Base-by-base conservation (phyloP, 2,888 invertebrate species). In the Aleiodes testaceus region DNA sequence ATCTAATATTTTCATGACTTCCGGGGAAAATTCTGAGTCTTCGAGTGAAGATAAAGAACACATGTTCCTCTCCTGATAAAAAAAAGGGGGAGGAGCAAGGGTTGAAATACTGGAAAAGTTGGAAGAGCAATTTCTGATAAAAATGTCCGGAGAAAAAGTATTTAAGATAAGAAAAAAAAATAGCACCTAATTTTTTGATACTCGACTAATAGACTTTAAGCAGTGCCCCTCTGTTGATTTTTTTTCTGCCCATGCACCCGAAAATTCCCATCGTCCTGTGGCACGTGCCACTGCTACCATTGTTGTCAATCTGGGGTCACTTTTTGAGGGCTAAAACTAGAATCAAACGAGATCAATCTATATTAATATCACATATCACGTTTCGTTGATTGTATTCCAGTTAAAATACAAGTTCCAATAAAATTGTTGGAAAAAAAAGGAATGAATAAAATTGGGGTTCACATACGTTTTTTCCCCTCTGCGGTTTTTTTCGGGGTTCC, bases 401-500 rank as follows among this genome's bases (percentile, higher is more conserved):
- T 14, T 18, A 16, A 66, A 50, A 66, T 66, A 18, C 50, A 59
- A 59, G 36, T 59, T 36, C 16, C 18, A 36, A 59, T 59, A 59
- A 59, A 59, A 18, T 59, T 11, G 59, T 18, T 49, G 1, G 18
- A 45, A 47, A 55, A n/a, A 45, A n/a, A 65, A 49, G 47, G 16
- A 42, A 42, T 36, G 26, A 59, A 59, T 30, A 59, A 59, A 59
- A 36, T 14, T 30, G 55, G 47, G 65, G 22, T 30, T 47, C 59
- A 65, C 4, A 30, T 26, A 26, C 36, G 52, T 70, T 73, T 50
- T 47, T 71, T 69, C 45, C 44, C 16, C 44, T 18, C 67, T 50
- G 72, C 52, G 47, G 20, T 61, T 22, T 20, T 50, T 72, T 12
- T n/a, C 11, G 42, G 81, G 81, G 81, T 83, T 83, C 83, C 82